Base-by-base conservation (phyloP, 2,113 vertebrate genomes). In the Festucalex cinctus region DNA sequence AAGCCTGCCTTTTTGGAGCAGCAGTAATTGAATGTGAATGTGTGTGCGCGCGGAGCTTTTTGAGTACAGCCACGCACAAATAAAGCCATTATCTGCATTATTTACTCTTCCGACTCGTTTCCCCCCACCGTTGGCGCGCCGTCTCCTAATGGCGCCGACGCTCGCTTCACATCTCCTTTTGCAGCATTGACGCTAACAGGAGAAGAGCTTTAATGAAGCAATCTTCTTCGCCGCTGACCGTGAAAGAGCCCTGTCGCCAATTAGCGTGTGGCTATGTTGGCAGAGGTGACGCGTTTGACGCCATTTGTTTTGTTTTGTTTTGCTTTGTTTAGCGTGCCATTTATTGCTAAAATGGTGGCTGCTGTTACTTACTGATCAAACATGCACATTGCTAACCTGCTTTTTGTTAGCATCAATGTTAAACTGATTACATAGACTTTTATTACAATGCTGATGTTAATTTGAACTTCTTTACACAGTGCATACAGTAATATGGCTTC, bases 191-290 rank as follows among this genome's bases (percentile, higher is more conserved):
- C 61, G 82, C 82, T 81, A 89, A 89, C 85, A 81, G 78, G 86
- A 76, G 81, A 86, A 84, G 82, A 88, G 88, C 83, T 84, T 79
- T 90, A 91, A 92, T 91, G 91, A 90, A 88, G 86, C 89, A 91
- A 91, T 92, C 88, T 86, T 73, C 76, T 68, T 72, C 69, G 76
- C 63, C 75, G 56, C 85, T 79, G 71, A 86, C 88, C 83, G 78
- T 86, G 88, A 90, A 89, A 87, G 75, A 84, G 84, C 77, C 81
- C 84, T 58, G 73, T 57, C 83, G 85, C 84, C 89, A 90, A 92
- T 91, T 90, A 90, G 84, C 67, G 57, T 46, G 74, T 74, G 65
- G 85, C 85, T 77, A 69, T 56, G 43, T 70, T 64, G 54, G 79
- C 81, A 43, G 70, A 80, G 75, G 78, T 66, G 85, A 86, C 81